Conservation (phyloP, 2,888 invertebrate species). For the Phasia obesa region DNA sequence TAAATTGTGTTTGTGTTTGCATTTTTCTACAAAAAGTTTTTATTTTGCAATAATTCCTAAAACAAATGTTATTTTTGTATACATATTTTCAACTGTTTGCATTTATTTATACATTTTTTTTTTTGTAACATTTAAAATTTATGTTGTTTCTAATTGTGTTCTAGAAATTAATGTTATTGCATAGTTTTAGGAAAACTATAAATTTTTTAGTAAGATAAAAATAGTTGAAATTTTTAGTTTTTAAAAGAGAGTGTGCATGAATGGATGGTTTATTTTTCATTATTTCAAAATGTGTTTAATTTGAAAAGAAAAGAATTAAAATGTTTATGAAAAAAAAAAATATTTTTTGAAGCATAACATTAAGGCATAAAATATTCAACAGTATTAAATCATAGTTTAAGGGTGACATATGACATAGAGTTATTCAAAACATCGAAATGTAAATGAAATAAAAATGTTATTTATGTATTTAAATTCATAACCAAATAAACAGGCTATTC, state of each 20-base stretch:
- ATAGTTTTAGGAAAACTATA: slow-evolving; percentile 55
- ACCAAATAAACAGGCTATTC: too few species aligned
- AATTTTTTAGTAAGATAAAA: slow-evolving; percentile 45
- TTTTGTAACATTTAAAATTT: slow-evolving; percentile 42
- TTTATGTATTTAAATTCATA: too few species aligned
- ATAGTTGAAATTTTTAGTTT: slow-evolving; percentile 33
- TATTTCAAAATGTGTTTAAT: not conserved
- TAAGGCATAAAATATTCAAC: not conserved
- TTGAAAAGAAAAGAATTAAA: slow-evolving; percentile 2
- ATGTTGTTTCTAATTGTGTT: slow-evolving; percentile 58
- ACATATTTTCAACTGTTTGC: not conserved
- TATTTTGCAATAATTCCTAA: slow-evolving; percentile 45
- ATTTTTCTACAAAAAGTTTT: slow-evolving; percentile 30
- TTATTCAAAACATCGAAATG: too few species aligned
- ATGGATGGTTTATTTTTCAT: not conserved
- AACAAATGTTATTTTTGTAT: slow-evolving; percentile 34
- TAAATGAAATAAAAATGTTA: too few species aligned
- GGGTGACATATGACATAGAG: too few species aligned
- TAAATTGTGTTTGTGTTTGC: slow-evolving; percentile 17
- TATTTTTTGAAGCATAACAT: slow-evolving; percentile 1
- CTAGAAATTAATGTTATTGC: slow-evolving; percentile 53
- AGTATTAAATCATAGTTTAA: too few species aligned
- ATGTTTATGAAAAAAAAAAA: not conserved
- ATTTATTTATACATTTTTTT: not conserved
- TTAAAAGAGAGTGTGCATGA: not conserved